phyloP scores from a whole-genome alignment of 1,140 invertebrate genomes.

The Listronotus oregonensis region DNA sequence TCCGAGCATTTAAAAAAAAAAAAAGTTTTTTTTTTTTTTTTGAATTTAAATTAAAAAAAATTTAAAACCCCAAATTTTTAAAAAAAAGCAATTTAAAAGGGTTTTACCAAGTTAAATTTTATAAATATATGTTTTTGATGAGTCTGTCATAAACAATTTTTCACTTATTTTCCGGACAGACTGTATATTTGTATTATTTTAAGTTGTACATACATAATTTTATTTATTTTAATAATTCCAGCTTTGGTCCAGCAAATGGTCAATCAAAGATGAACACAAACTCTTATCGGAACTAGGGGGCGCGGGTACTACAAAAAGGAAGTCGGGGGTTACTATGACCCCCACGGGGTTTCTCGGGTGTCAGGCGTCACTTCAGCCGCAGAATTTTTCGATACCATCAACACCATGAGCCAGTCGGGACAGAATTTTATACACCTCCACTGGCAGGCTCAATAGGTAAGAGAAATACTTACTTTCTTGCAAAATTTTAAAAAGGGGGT shows the following conservation, averaged over 20 bases:
- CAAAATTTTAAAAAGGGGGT: too few species aligned
- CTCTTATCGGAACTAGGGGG: constrained; percentile 78
- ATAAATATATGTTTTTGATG: too few species aligned
- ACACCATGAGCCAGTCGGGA: constrained; percentile 73
- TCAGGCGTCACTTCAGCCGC: constrained; percentile 63
- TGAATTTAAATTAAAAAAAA: too few species aligned
- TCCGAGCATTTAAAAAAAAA: too few species aligned
- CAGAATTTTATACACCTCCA: constrained; percentile 74
- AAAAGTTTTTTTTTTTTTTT: too few species aligned
- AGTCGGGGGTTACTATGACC: constrained; percentile 64
- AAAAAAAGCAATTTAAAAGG: too few species aligned
- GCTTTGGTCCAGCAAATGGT: constrained; percentile 87
- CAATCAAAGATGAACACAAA: constrained; percentile 86
- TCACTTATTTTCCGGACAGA: too few species aligned
- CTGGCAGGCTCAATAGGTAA: constrained; percentile 75
- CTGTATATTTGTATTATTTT: too few species aligned
- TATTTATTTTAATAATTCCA: constrained; percentile 54
- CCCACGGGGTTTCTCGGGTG: constrained; percentile 65
- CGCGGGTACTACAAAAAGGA: constrained; percentile 57
- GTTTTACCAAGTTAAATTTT: too few species aligned
- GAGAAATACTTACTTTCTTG: neutral
- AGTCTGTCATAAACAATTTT: too few species aligned
- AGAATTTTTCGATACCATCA: constrained; percentile 75
- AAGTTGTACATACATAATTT: too few species aligned
- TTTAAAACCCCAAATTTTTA: too few species aligned